Conservation (phyloP, 2,797 vertebrate genomes). For the Crypturellus tataupa region DNA sequence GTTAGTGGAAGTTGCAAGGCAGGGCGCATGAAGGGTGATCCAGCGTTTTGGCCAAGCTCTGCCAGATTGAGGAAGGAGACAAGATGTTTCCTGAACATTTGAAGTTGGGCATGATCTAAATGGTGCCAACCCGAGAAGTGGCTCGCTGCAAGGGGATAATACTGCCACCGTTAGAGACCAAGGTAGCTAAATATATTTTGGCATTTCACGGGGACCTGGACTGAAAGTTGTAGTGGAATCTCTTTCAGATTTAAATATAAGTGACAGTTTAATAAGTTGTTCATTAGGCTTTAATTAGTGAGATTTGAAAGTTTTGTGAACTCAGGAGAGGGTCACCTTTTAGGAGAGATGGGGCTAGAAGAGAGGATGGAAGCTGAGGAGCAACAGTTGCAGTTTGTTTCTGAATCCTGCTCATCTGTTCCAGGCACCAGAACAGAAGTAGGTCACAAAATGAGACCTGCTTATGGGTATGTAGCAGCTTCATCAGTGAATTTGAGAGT, state of each 20-base stretch:
- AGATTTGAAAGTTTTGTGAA: not conserved
- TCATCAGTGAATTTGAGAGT: not conserved
- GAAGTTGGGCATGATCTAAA: not conserved
- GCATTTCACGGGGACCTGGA: not conserved
- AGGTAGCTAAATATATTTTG: not conserved
- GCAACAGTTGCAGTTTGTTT: not conserved
- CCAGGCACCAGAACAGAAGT: not conserved
- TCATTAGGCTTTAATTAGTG: not conserved
- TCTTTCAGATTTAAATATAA: not conserved
- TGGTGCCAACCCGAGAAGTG: not conserved
- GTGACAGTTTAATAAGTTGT: not conserved
- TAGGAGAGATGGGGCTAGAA: not conserved
- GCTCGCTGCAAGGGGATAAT: not conserved
- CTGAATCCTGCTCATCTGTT: not conserved
- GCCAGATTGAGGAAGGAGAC: not conserved
- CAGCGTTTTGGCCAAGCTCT: not conserved
- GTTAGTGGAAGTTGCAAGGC: not conserved
- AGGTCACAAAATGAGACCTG: not conserved
- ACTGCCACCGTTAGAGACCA: not conserved
- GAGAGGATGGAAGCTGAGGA: not conserved
- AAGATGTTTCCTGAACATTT: slow-evolving; percentile 1
- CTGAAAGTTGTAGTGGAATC: not conserved
- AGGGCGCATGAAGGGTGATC: not conserved
- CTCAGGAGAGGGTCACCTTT: not conserved
- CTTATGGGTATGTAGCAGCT: not conserved